Percentiles rank a stretch among this genome's conserved stretches.
phyloP scores from a whole-genome alignment of 2,888 invertebrate genomes.

The Tetragonisca angustula region DNA sequence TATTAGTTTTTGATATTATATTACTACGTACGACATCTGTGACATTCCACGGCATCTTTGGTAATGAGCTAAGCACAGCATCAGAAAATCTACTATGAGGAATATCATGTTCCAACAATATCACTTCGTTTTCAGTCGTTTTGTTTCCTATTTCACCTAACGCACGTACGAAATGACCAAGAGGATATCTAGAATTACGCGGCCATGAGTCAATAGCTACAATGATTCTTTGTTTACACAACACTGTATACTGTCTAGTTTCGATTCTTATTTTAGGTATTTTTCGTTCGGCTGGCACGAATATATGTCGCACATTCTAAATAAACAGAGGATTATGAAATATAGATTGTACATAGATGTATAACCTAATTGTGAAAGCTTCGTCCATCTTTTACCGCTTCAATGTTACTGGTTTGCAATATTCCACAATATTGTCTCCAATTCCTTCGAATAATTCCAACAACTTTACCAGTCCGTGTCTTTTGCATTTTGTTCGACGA shows the following conservation, averaged over 20 bases:
- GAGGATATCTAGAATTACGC: slow-evolving; percentile 94
- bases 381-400: slow-evolving; percentile 84
- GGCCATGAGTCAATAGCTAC: slow-evolving; percentile 99
- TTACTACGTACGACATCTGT: slow-evolving; percentile 87
- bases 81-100: slow-evolving; percentile 98
- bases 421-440: slow-evolving; percentile 99
- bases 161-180: slow-evolving; percentile 97
- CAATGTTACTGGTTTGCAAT: slow-evolving; percentile 90
- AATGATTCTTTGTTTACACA: slow-evolving; percentile 94
- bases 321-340: slow-evolving; percentile 23
- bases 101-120: slow-evolving; percentile 97
- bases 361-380: slow-evolving; percentile 1
- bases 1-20: slow-evolving; percentile 9
- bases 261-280: slow-evolving; percentile 98
- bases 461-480: slow-evolving; percentile 90
- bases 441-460: slow-evolving; percentile 98
- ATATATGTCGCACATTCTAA: slow-evolving; percentile 90
- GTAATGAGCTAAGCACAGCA: slow-evolving; percentile 95
- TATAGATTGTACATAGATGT: not conserved
- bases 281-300: slow-evolving; percentile 96
- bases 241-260: slow-evolving; percentile 93
- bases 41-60: slow-evolving; percentile 95
- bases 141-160: slow-evolving; percentile 97
- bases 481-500: slow-evolving; percentile 42
- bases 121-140: slow-evolving; percentile 97